Evolutionary conservation across 2,113 vertebrate genomes (phyloP).

Genomic region (Rhynchopsitta pachyrhyncha): DNA sequence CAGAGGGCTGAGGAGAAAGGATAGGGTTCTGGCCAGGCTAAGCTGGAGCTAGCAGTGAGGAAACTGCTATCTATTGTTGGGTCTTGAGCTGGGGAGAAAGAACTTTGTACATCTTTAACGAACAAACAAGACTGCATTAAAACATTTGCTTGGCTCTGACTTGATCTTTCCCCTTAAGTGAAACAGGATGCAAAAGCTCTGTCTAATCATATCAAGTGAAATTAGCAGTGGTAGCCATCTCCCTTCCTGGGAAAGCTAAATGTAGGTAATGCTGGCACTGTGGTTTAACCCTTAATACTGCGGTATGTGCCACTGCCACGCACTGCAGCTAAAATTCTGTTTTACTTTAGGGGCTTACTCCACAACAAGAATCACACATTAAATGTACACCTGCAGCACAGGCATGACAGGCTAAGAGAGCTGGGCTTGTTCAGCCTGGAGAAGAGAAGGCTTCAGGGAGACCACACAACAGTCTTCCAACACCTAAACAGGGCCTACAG

Average conservation of each 20-base stretch:
- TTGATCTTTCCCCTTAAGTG: background rate
- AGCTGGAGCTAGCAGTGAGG: background rate
- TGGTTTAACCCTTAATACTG: background rate
- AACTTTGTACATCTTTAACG: background rate
- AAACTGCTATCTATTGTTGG: background rate
- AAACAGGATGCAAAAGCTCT: background rate
- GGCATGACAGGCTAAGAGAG: background rate
- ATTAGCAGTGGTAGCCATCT: background rate
- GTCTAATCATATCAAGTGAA: fast-evolving
- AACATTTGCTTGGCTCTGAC: background rate
- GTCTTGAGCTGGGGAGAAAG: background rate
- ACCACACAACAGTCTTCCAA: background rate
- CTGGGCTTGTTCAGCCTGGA: background rate
- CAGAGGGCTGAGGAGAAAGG: background rate
- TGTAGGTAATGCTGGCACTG: background rate
- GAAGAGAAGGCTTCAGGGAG: no score
- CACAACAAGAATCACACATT: background rate
- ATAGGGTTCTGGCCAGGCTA: background rate
- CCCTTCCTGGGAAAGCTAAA: background rate
- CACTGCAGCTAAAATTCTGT: background rate
- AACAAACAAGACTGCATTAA: background rate
- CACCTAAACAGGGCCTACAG: background rate
- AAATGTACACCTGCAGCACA: background rate
- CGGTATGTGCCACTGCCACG: background rate
- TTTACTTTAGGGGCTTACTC: background rate